Evolutionary conservation across 2,113 vertebrate genomes (phyloP), one percentile per base, ranked within the genome.

Genomic region (Sterrhoptilus dennistouni): DNA sequence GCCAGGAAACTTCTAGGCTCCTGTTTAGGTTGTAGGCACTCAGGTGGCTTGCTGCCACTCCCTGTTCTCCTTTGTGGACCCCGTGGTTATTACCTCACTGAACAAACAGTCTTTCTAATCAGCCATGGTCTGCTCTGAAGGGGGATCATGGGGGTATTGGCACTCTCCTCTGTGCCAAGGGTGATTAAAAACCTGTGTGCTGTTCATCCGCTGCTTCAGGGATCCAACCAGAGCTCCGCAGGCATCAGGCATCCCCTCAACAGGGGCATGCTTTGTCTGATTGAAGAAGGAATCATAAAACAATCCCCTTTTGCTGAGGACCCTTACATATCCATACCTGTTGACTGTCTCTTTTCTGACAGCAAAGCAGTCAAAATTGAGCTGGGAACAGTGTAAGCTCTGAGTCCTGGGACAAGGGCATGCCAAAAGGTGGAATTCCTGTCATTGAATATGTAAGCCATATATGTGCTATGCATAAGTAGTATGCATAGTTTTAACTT

Each of bases 371-470:
- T 95, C 60, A 2, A 81, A 94, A 60, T 59, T 94, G 87, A 96
- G 78, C 97, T 89, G 77, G 76, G 50, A 96, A 89, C 28, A 83
- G 76, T 68, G 77, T 15, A 76, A 94, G 60, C 84, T 96, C 94
- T 12, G 31, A 94, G 69, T 90, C 91, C 91, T 78, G 86, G 83
- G 56, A 57, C 25, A 75, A 93, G 92, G 93, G 76, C 84, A 75
- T 84, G 66, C 59, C 89, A 83, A 76, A 90, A 92, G 78, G 89
- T 96, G 94, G 93, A 95, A 95, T 95, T 97, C 83, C 80, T 86
- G 93, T 96, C 52, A 29, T 83, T 96, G 83, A 96, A 95, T 77
- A 85, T 96, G 96, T 97, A 98, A 98, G 98, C 98, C 98, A 98
- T 98, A 98, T 92, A 97, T 78, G 89, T 25, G 59, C 86, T 96